Conservation (phyloP, 2,113 vertebrate species). For the Crotalus helleri region DNA sequence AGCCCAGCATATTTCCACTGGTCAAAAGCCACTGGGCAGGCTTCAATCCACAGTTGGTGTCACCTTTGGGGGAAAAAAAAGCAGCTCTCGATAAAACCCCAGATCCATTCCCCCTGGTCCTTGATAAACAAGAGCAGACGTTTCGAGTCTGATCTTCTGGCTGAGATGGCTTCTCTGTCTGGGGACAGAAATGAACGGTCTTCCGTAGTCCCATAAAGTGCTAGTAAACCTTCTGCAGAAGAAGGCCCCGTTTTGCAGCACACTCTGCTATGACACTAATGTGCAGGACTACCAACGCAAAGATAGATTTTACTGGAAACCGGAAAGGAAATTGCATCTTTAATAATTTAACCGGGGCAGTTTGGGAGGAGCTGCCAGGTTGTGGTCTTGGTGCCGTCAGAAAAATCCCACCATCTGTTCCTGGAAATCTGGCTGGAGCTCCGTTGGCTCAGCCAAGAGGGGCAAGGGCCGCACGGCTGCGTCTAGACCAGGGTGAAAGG, state of each 20-base stretch:
- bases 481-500: slow-evolving; percentile 72
- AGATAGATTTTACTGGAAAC: slow-evolving; percentile 70
- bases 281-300: slow-evolving; percentile 36
- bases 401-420: slow-evolving; percentile 62
- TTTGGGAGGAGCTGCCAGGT: slow-evolving; percentile 67
- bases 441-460: slow-evolving; percentile 56
- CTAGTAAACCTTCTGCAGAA: background rate
- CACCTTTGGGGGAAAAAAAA: too few relatives aligned
- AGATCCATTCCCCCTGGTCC: background rate
- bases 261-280: slow-evolving; percentile 55
- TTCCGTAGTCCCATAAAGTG: background rate
- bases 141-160: background rate
- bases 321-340: slow-evolving; percentile 70
- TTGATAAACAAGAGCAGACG: background rate
- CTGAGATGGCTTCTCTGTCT: background rate
- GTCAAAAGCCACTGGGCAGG: too few relatives aligned
- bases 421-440: slow-evolving; percentile 64
- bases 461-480: slow-evolving; percentile 52
- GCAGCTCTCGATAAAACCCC: background rate
- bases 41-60: too few relatives aligned
- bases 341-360: slow-evolving; percentile 68
- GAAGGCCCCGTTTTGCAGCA: background rate
- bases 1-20: too few relatives aligned
- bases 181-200: background rate
- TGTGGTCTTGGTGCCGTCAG: slow-evolving; percentile 55